Evolutionary conservation across 2,888 invertebrate genomes (phyloP), one percentile per base, ranked within the genome.

Genomic region (Tromatobia lineatoria): DNA sequence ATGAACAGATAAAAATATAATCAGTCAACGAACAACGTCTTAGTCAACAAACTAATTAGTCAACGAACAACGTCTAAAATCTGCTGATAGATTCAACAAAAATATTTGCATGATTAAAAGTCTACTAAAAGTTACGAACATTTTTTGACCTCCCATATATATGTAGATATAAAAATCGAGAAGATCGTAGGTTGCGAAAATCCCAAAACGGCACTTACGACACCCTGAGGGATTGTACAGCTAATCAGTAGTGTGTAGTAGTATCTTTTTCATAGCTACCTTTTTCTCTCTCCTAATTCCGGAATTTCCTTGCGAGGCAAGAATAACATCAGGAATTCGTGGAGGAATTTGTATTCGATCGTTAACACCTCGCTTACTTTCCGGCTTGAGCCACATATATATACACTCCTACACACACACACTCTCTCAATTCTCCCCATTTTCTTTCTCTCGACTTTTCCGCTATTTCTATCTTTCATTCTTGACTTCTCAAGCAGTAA

Each of bases 301-400:
- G n/a, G 45, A n/a, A 29, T 45, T 59, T 45, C 23, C 18, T 47
- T 29, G 38, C 25, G 11, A 2, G n/a, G 18, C 34, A 42, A 59
- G 84, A 85, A 80, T 64, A 52, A 54, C 64, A 67, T 29, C 38
- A 34, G 52, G 34, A 64, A 74, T 20, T 29, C 80, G 73, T 20
- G 38, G 13, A 57, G 69, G 66, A 66, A 74, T 73, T 73, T 73
- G 66, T 66, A 52, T 64, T 74, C 66, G 52, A 66, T 67, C 73
- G 73, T 64, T 73, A 66, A 66, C 73, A 74, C 66, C 64, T 77
- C 45, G 18, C 20, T 34, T 25, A 54, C 25, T 54, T 71, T 38
- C 23, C 47, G 70, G 45, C 71, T 38, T 64, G 20, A 64, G 38
- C 42, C 64, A 2, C 64, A n/a, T 34, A 18, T 18, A 42, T 50